Base-by-base conservation (phyloP, 2,797 vertebrate genomes). In the Semotilus atromaculatus region DNA sequence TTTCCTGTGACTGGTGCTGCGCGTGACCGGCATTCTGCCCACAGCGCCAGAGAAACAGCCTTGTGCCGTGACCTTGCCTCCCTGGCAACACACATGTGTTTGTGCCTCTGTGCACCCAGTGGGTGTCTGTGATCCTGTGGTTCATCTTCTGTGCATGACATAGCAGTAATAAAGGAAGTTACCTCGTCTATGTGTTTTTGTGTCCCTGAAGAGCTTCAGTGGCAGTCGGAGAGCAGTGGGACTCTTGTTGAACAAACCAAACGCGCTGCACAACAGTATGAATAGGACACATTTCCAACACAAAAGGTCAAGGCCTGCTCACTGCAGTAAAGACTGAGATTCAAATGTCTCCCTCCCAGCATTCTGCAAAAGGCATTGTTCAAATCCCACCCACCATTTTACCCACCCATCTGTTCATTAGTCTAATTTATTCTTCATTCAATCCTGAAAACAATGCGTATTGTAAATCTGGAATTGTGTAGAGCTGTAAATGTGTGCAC, bases 121-220 rank as follows among this genome's bases (percentile, higher is more conserved):
- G 79, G 79, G 85, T 85, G 74, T 29, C 36, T 81, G 75, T 81
- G 43, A 81, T 80, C 62, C 79, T n/a, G 79, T 34, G 36, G 86
- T 85, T 85, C 66, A 77, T 82, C 86, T 66, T 67, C 80, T 77
- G 70, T 77, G 81, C 79, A 79, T 90, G 89, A 88, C 88, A 73
- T 67, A 79, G 40, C 34, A 26, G 67, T 94, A 93, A 94, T 94
- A 93, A 93, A 90, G 90, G 91, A 93, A 88, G 90, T 93, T 93
- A 93, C 91, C 90, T 92, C 85, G 89, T 87, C 86, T 3, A 38
- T 70, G 51, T 21, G 53, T 78, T 7, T 64, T 40, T 76, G 79
- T 83, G 72, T 86, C 78, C 82, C 82, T 58, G 58, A 80, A 84
- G 84, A 89, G 80, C 82, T 83, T 81, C 86, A 86, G 82, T 68